Percentiles rank a stretch among this genome's conserved stretches.
These are phyloP conservation scores for Larimichthys polyactis DNA, from an alignment of 2,113 vertebrate species.

Conservation along the genomic window DNA sequence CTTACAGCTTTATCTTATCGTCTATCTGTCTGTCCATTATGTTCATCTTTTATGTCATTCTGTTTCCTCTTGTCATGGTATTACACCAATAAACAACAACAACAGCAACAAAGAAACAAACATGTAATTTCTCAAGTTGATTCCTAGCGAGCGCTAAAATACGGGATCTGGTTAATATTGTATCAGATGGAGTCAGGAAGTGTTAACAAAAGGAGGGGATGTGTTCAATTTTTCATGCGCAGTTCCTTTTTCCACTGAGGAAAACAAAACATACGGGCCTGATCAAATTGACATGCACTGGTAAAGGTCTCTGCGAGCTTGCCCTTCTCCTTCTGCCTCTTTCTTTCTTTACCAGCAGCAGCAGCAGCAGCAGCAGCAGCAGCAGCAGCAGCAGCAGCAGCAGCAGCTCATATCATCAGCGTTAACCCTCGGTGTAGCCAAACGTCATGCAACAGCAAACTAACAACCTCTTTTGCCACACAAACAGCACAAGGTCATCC, in stretches of 20 bases:
- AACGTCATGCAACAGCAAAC: constrained; percentile 43
- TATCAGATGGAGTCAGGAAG: constrained; percentile 53
- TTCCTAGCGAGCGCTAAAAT: constrained; percentile 37
- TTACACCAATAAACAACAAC: background rate
- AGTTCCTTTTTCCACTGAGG: constrained; percentile 47
- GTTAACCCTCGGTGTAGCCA: constrained; percentile 42
- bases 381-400: no score
- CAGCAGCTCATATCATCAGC: constrained; percentile 14
- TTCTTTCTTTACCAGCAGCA: constrained; percentile 13
- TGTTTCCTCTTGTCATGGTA: no score
- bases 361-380: no score
- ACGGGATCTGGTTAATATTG: constrained; percentile 59
- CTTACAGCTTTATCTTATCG: no score
- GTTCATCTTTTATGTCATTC: no score
- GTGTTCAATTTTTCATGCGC: constrained; percentile 69
- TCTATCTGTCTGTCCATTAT: no score
- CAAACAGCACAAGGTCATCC: constrained; percentile 56
- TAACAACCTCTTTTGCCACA: constrained; percentile 25
- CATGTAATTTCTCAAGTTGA: background rate
- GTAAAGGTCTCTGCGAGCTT: constrained; percentile 56
- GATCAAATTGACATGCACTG: constrained; percentile 62
- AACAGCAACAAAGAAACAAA: background rate
- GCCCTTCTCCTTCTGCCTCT: constrained; percentile 1
- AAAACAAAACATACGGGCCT: constrained; percentile 54
- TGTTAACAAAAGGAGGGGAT: constrained; percentile 60